Conservation (phyloP, 2,113 vertebrate species). For the Hypanus sabinus region DNA sequence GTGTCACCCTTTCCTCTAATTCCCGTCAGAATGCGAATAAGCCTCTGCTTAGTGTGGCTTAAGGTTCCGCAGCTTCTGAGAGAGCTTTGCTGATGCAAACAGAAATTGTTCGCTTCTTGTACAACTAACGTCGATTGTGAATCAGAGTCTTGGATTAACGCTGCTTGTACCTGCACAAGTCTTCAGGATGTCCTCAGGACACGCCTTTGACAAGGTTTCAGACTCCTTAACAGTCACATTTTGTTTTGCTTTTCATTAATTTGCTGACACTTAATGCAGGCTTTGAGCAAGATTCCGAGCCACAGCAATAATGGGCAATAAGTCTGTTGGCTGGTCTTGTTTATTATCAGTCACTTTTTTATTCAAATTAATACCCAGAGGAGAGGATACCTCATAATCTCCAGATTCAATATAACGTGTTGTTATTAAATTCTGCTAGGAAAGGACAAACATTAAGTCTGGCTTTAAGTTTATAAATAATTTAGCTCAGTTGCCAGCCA, state of each 20-base stretch:
- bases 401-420: conserved; percentile 11
- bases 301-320: neutral
- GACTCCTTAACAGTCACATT: neutral
- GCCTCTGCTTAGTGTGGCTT: neutral
- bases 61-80: neutral
- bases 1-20: neutral
- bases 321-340: neutral
- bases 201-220: conserved; percentile 8
- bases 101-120: neutral
- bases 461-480: conserved; percentile 21
- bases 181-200: conserved; percentile 13
- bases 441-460: neutral
- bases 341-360: conserved; percentile 18
- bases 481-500: conserved; percentile 18
- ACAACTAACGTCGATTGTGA: neutral
- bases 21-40: neutral
- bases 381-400: conserved; percentile 15
- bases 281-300: neutral
- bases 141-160: neutral
- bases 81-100: neutral
- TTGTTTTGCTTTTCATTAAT: conserved; percentile 21
- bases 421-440: conserved; percentile 7
- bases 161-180: neutral
- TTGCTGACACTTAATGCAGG: neutral
- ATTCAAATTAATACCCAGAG: conserved; percentile 30